Evolutionary conservation across 2,113 vertebrate species (phyloP).

Genomic region (Burhinus bistriatus): DNA sequence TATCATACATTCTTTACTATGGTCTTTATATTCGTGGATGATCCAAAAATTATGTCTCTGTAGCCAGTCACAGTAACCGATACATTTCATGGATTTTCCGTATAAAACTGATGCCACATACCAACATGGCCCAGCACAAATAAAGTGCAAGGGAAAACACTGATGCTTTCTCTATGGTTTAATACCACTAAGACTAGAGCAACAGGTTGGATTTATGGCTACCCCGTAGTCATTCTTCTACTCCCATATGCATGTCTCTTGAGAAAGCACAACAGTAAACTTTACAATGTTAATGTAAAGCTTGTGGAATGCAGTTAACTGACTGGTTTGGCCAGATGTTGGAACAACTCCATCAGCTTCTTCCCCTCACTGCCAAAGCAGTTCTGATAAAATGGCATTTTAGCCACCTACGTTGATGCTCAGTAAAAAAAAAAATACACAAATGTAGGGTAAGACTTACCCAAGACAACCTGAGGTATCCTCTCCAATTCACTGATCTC

Average conservation of each 20-base stretch:
- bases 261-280: not conserved
- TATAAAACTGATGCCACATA: not conserved
- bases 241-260: accelerated
- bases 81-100: not conserved
- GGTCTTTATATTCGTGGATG: not conserved
- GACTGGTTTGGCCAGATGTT: not conserved
- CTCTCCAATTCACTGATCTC: not conserved
- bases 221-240: not conserved
- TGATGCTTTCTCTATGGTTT: not conserved
- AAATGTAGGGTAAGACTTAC: not conserved
- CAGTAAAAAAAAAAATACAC: not conserved
- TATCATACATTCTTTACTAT: not conserved
- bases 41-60: not conserved
- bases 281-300: not conserved
- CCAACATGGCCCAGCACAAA: not conserved
- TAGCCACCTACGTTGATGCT: not conserved
- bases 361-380: not conserved
- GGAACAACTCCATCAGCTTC: not conserved
- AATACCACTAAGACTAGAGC: not conserved
- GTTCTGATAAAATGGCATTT: not conserved
- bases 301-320: not conserved
- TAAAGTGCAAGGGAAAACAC: not conserved
- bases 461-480: not conserved
- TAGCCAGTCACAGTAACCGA: not conserved
- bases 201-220: not conserved